Evolutionary conservation across 2,888 invertebrate genomes (phyloP).

Genomic region (Drosophila vallismaia): DNA sequence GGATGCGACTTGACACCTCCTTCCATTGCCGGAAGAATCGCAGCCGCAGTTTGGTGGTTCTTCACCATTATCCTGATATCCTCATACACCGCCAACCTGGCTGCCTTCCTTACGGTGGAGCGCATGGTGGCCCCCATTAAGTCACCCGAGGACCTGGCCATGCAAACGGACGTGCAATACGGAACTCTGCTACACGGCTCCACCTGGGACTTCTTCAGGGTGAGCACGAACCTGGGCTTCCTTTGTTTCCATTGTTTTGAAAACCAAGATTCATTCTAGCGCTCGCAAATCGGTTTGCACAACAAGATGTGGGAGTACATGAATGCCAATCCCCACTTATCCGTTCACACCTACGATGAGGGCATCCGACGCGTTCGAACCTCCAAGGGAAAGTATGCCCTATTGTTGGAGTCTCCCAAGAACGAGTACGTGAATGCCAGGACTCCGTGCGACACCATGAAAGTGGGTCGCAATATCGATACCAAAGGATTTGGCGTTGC

Average conservation of each 20-base stretch:
- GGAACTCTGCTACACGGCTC: conserved; percentile 92
- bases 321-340: conserved; percentile 93
- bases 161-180: conserved; percentile 96
- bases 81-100: conserved; percentile 99
- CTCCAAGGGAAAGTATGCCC: conserved; percentile 92
- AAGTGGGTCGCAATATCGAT: conserved; percentile 93
- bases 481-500: conserved; percentile 98
- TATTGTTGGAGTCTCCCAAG: conserved; percentile 90
- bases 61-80: conserved; percentile 99
- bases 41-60: conserved; percentile 99
- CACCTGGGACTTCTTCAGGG: conserved; percentile 93
- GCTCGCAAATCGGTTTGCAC: conserved; percentile 93
- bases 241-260: not conserved
- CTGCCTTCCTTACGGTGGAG: conserved; percentile 98
- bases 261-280: conserved; percentile 85
- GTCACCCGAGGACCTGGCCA: conserved; percentile 94
- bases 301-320: conserved; percentile 97
- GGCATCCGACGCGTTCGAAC: conserved; percentile 91
- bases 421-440: conserved; percentile 90
- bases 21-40: conserved; percentile 90
- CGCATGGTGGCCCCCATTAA: conserved; percentile 97
- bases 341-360: conserved; percentile 91
- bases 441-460: conserved; percentile 97
- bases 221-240: conserved; percentile 39
- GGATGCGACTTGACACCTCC: conserved; percentile 98